Evolutionary conservation across 2,113 vertebrate species (phyloP).

Genomic region (Oriolus oriolus): DNA sequence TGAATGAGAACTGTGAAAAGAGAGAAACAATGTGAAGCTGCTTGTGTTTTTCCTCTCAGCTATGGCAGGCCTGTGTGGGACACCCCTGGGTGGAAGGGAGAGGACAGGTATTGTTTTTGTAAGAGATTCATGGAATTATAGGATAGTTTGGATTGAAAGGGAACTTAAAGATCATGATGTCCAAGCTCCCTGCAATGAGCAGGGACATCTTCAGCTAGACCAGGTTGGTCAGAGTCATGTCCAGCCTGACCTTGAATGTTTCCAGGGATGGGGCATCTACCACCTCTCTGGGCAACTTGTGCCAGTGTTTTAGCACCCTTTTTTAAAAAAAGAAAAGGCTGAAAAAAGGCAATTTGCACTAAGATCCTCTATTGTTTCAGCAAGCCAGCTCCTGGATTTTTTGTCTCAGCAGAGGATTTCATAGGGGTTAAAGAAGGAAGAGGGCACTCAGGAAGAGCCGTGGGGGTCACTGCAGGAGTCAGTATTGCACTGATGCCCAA

Average conservation of each 20-base stretch:
- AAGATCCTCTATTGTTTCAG: background rate
- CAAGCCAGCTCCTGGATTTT: background rate
- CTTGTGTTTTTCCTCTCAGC: background rate
- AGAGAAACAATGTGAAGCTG: background rate
- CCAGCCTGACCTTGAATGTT: background rate
- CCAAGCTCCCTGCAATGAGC: background rate
- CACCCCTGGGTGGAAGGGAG: background rate
- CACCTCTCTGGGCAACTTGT: background rate
- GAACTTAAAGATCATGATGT: background rate
- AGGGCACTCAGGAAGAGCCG: background rate
- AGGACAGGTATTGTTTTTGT: background rate
- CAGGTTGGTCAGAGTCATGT: background rate
- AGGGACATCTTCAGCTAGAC: background rate
- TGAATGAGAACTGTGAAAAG: background rate
- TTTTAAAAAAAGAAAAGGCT: background rate
- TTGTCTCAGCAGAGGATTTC: background rate
- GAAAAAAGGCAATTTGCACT: background rate
- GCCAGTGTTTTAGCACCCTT: background rate
- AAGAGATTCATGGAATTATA: background rate
- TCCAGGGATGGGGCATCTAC: background rate
- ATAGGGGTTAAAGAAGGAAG: background rate
- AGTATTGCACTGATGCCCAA: background rate
- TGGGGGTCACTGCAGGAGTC: background rate
- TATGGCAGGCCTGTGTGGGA: background rate
- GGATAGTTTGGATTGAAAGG: background rate